A percentile compares a stretch with the other conserved stretches of the same genome.
Conservation (phyloP, 2,797 vertebrate species). For the Enteromius mattozi region DNA sequence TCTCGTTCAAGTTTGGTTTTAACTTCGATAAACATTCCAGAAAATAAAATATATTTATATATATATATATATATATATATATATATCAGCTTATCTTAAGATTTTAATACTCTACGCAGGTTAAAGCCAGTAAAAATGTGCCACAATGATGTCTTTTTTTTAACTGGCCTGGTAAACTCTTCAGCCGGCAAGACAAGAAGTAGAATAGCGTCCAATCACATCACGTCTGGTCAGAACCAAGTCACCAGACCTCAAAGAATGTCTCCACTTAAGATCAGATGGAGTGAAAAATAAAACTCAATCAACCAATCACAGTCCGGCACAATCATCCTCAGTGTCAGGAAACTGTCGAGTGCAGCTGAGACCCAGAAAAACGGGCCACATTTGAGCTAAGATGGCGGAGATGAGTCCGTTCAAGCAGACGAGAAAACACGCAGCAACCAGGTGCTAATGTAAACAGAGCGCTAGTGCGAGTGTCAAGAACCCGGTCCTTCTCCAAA, state of each 20-base stretch:
- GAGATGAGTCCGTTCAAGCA: conserved; percentile 30
- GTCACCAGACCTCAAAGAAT: background rate
- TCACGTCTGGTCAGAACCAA: background rate
- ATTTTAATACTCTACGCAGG: conserved; percentile 51
- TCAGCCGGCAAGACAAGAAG: conserved; percentile 1
- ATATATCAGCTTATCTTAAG: conserved; percentile 50
- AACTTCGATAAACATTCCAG: conserved; percentile 33
- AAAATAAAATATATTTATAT: conserved; percentile 21
- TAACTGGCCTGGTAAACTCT: conserved; percentile 20
- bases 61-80: background rate
- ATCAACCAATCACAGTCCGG: background rate
- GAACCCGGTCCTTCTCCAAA: background rate
- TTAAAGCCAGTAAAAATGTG: conserved; percentile 48
- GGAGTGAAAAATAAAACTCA: background rate
- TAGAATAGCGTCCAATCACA: background rate
- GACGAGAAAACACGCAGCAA: conserved; percentile 25
- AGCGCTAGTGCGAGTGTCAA: conserved; percentile 44
- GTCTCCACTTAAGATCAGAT: background rate
- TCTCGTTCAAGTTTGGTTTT: conserved; percentile 58
- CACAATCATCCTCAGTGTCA: conserved; percentile 1
- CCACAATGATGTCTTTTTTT: conserved; percentile 18
- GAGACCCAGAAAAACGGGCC: conserved; percentile 16
- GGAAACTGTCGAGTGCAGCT: conserved; percentile 18
- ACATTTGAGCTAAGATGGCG: conserved; percentile 35
- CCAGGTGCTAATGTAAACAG: conserved; percentile 56